These are phyloP conservation scores for Baccha elongata DNA, from an alignment of 2,888 invertebrate genomes.

Conservation along the genomic window DNA sequence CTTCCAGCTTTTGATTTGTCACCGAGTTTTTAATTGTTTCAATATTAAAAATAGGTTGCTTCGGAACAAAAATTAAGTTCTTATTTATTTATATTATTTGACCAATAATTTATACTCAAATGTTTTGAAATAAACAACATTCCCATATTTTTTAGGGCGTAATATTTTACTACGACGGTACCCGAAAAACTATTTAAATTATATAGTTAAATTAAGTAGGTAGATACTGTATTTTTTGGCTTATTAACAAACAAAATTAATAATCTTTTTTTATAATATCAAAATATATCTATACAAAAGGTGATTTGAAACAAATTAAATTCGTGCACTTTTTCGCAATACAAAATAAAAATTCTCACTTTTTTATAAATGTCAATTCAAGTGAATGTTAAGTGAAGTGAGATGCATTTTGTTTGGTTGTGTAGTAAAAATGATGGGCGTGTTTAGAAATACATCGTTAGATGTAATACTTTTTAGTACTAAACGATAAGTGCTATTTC, in stretches of 20 bases:
- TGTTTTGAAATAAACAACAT: slow-evolving; percentile 30
- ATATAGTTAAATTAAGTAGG: not conserved
- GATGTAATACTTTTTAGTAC: too few species aligned
- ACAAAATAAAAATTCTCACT: slow-evolving; percentile 61
- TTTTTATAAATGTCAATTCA: slow-evolving; percentile 48
- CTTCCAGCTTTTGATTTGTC: not conserved
- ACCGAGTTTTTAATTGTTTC: not conserved
- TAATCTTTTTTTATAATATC: too few species aligned
- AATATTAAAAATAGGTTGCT: too few species aligned
- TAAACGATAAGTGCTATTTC: too few species aligned
- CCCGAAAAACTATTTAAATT: slow-evolving; percentile 8
- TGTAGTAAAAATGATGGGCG: not conserved
- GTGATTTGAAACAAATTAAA: slow-evolving; percentile 19
- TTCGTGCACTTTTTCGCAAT: slow-evolving; percentile 54
- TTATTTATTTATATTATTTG: slow-evolving; percentile 11
- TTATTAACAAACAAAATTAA: too few species aligned
- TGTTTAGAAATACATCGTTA: slow-evolving; percentile 45
- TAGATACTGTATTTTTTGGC: too few species aligned
- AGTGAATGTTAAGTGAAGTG: slow-evolving; percentile 52
- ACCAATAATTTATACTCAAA: slow-evolving; percentile 23
- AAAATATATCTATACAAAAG: not conserved
- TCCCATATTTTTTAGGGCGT: slow-evolving; percentile 68
- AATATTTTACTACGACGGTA: slow-evolving; percentile 36
- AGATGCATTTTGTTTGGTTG: not conserved
- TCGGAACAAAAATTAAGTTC: not conserved